These are phyloP conservation scores for Atherinomorus stipes DNA, from an alignment of 2,113 vertebrate species.

Conservation along the genomic window DNA sequence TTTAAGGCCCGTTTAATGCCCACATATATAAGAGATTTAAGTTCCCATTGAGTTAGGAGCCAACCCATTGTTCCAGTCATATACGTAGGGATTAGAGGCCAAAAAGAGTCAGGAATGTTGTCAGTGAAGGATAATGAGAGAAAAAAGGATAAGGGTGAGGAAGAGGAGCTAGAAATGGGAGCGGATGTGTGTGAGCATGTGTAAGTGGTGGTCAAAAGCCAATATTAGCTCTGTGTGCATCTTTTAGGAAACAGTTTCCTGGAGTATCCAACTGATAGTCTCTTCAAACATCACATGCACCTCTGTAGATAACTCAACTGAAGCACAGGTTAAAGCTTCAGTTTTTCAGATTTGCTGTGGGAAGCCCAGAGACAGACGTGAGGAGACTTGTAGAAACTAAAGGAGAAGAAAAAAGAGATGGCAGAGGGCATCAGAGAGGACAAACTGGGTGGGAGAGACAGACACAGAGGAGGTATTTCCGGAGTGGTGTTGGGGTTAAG, in stretches of 20 bases:
- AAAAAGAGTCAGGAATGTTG: slow-evolving; percentile 64
- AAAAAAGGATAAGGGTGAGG: slow-evolving; percentile 31
- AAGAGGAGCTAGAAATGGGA: slow-evolving; percentile 17
- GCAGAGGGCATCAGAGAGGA: slow-evolving; percentile 48
- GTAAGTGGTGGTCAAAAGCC: slow-evolving; percentile 9
- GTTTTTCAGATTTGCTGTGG: slow-evolving; percentile 16
- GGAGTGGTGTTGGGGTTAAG: slow-evolving; percentile 71
- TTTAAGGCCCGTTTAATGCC: background rate
- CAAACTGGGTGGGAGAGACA: slow-evolving; percentile 63
- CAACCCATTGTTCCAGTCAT: no score
- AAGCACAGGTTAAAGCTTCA: background rate
- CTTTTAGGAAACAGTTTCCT: slow-evolving; percentile 29
- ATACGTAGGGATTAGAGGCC: slow-evolving; percentile 40
- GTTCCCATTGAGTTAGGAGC: background rate
- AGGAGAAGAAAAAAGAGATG: slow-evolving; percentile 13
- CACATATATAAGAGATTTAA: background rate
- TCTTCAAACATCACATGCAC: background rate
- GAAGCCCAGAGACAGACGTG: background rate
- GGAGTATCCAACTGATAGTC: slow-evolving; percentile 26
- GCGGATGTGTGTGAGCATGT: slow-evolving; percentile 1
- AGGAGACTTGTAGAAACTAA: slow-evolving; percentile 18
- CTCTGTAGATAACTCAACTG: background rate
- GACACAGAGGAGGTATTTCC: slow-evolving; percentile 78
- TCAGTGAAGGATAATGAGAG: slow-evolving; percentile 46
- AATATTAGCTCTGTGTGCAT: slow-evolving; percentile 9